These are phyloP conservation scores for Pseudopodoces humilis DNA, from an alignment of 2,113 vertebrate genomes.

Conservation along the genomic window DNA sequence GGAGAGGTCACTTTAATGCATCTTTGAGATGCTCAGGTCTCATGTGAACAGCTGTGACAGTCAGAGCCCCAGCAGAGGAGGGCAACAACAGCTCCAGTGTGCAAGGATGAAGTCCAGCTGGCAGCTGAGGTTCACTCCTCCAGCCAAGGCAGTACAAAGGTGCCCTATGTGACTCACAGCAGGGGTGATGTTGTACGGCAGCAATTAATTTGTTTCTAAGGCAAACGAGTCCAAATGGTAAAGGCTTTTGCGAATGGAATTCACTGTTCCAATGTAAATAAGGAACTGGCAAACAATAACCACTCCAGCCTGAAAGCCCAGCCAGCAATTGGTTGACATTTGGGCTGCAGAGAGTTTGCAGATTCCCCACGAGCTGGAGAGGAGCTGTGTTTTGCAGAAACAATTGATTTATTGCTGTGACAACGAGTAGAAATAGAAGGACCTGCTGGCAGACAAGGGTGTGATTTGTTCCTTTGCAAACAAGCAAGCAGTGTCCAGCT, in stretches of 20 bases:
- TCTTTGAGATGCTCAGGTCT: not conserved
- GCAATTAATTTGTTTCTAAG: slow-evolving; percentile 41
- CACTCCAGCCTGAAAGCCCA: not conserved
- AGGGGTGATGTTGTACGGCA: not conserved
- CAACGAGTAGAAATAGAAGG: slow-evolving; percentile 50
- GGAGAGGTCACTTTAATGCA: not conserved
- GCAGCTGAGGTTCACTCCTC: not conserved
- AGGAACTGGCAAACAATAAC: slow-evolving; percentile 32
- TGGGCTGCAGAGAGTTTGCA: slow-evolving; percentile 43
- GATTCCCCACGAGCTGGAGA: slow-evolving; percentile 13
- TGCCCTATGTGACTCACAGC: not conserved
- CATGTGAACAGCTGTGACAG: not conserved
- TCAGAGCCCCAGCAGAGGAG: not conserved
- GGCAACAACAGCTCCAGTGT: not conserved
- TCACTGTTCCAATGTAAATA: slow-evolving; percentile 45
- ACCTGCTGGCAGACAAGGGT: slow-evolving; percentile 24
- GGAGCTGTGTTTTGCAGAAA: slow-evolving; percentile 47
- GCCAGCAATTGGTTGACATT: slow-evolving; percentile 41
- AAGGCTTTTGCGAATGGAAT: slow-evolving; percentile 18
- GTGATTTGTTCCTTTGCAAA: slow-evolving; percentile 41
- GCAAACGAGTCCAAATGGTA: not conserved
- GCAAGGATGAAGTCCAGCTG: slow-evolving; percentile 20
- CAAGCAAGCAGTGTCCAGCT: slow-evolving; percentile 20
- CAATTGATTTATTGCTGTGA: slow-evolving; percentile 63
- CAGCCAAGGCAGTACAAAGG: not conserved